Conservation (phyloP, 2,113 vertebrate species). For the Dicaeum eximium region DNA sequence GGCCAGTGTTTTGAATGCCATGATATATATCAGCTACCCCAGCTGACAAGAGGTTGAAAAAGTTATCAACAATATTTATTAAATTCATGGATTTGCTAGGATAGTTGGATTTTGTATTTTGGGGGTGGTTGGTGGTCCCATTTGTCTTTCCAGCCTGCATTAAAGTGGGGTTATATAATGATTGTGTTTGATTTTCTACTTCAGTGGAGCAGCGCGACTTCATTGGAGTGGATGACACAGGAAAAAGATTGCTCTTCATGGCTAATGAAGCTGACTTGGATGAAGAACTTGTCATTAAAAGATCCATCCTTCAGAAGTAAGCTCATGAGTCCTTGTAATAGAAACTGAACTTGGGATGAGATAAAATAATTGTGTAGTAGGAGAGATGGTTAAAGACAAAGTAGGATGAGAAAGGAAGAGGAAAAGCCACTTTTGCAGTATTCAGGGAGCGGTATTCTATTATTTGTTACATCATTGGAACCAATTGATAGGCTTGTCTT, state of each 20-base stretch:
- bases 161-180: background rate
- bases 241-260: conserved; percentile 94
- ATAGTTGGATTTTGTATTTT: background rate
- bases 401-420: background rate
- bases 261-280: conserved; percentile 98
- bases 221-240: conserved; percentile 91
- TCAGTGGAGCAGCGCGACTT: conserved; percentile 97
- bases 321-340: conserved; percentile 59
- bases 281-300: conserved; percentile 90
- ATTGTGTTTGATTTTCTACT: conserved; percentile 60
- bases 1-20: background rate
- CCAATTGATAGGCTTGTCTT: background rate
- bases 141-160: background rate
- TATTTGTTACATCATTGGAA: background rate
- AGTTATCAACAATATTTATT: background rate
- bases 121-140: background rate
- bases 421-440: background rate
- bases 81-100: background rate
- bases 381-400: background rate
- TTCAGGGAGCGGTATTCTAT: background rate
- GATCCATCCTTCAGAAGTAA: conserved; percentile 93
- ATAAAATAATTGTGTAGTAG: background rate
- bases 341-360: background rate
- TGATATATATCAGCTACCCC: background rate
- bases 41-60: background rate